Conservation (phyloP, 2,888 invertebrate species). For the Thysanoteuthis rhombus region DNA sequence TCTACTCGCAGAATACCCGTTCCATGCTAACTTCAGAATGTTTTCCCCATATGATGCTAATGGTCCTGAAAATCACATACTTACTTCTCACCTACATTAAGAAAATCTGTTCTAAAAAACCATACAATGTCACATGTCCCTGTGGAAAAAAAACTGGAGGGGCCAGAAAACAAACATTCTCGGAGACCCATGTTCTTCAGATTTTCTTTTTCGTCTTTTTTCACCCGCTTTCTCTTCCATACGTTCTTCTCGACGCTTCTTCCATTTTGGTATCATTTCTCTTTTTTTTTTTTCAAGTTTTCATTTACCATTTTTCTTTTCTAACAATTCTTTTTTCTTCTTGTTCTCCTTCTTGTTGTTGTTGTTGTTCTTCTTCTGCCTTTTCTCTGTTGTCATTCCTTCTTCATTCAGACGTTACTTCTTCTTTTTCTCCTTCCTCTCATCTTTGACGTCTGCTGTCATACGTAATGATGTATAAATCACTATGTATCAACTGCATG, state of each 20-base stretch:
- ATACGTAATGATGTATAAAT: neutral
- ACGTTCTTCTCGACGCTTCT: too few species aligned
- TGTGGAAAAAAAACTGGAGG: neutral
- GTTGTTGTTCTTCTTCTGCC: too few species aligned
- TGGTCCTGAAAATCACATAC: conserved; percentile 1
- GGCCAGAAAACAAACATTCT: neutral
- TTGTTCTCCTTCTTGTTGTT: too few species aligned
- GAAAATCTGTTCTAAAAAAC: neutral
- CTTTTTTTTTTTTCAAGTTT: too few species aligned
- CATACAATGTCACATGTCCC: neutral
- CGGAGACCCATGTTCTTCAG: neutral
- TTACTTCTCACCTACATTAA: neutral
- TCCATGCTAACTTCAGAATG: neutral
- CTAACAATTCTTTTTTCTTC: too few species aligned
- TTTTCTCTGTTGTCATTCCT: too few species aligned
- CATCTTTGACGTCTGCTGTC: neutral
- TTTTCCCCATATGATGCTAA: conserved; percentile 12
- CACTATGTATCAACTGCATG: neutral
- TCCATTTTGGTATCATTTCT: too few species aligned
- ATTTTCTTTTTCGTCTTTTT: neutral
- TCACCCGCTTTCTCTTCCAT: too few species aligned
- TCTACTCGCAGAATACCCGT: neutral
- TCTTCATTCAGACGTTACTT: neutral
- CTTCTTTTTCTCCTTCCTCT: neutral
- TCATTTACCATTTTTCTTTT: too few species aligned